These are phyloP conservation scores for Leucoraja erinaceus DNA, from an alignment of 2,113 vertebrate species.

Conservation along the genomic window DNA sequence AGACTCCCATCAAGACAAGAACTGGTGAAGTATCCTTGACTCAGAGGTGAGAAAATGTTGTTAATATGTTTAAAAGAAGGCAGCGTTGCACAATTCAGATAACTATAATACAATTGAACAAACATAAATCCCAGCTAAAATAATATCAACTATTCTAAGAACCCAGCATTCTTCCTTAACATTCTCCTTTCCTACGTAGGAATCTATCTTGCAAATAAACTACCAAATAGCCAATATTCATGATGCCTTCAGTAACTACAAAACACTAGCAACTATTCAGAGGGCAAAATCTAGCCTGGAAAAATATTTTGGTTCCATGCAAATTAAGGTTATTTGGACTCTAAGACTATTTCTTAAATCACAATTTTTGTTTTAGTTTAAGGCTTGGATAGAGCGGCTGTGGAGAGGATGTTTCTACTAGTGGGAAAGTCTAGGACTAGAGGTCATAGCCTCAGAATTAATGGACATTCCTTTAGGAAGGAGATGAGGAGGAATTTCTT, in stretches of 20 bases:
- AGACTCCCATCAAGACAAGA: neutral
- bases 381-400: too few species aligned
- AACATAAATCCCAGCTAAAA: neutral
- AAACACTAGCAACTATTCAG: neutral
- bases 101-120: neutral
- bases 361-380: too few species aligned
- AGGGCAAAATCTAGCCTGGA: neutral
- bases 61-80: neutral
- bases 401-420: too few species aligned
- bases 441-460: too few species aligned
- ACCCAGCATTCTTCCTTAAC: too few species aligned
- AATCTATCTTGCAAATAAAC: too few species aligned
- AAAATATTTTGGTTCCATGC: neutral
- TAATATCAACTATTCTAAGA: neutral
- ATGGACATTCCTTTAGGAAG: too few species aligned
- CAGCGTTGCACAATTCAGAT: neutral
- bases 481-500: too few species aligned
- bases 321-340: neutral
- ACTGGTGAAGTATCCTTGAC: neutral
- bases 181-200: too few species aligned
- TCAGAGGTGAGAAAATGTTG: neutral
- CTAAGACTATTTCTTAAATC: too few species aligned
- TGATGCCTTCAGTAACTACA: neutral
- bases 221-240: too few species aligned
- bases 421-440: too few species aligned